These are phyloP conservation scores for Rhinolophus sinicus DNA, from an alignment of 2,113 vertebrate species.

Conservation along the genomic window DNA sequence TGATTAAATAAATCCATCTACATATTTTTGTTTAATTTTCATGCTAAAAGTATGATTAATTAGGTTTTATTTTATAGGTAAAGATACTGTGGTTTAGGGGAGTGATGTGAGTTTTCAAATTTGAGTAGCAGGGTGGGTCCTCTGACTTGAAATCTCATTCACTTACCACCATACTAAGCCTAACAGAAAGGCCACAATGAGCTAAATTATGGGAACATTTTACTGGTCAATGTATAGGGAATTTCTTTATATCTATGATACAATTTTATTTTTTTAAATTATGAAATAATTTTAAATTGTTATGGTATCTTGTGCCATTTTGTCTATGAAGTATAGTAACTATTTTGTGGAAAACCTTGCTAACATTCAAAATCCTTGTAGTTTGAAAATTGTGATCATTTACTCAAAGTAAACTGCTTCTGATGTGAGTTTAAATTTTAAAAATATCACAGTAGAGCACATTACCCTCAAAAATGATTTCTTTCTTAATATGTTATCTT, in stretches of 20 bases:
- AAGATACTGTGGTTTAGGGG: neutral
- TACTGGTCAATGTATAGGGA: neutral
- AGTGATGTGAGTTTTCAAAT: neutral
- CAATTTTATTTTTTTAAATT: neutral
- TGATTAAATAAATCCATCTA: neutral
- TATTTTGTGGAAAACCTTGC: neutral
- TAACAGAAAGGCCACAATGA: neutral
- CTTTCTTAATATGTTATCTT: neutral
- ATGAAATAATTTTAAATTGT: neutral
- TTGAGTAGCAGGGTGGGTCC: too few relatives aligned
- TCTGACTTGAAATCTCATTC: neutral
- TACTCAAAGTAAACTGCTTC: neutral
- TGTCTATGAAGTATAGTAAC: neutral
- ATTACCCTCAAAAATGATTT: neutral
- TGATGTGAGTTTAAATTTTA: neutral
- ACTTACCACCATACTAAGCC: neutral
- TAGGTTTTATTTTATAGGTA: neutral
- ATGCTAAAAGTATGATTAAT: neutral
- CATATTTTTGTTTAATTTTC: neutral
- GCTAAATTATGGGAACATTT: neutral
- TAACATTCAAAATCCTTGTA: neutral
- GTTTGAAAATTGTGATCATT: neutral
- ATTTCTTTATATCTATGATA: neutral
- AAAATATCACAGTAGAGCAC: neutral
- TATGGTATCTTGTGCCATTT: neutral